Percentiles rank a stretch among this genome's conserved stretches.
Conservation (phyloP, 2,888 invertebrate species). For the Protodeltote pygarga region DNA sequence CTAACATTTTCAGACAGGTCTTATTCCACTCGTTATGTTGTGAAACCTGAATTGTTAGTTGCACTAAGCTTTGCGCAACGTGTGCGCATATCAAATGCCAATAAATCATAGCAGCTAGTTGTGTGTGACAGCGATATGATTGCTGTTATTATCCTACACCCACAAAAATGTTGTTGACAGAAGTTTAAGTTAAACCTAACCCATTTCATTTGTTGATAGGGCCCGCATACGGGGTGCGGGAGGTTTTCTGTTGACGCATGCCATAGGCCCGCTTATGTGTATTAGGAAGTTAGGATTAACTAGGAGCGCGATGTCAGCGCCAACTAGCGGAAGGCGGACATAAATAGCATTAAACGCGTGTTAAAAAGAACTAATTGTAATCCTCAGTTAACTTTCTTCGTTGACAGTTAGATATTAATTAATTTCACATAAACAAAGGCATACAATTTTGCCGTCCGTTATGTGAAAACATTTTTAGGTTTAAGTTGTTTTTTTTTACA, state of each 20-base stretch:
- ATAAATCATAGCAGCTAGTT: constrained; percentile 31
- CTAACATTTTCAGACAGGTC: constrained; percentile 16
- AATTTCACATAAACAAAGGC: background rate
- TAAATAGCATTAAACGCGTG: too few species aligned
- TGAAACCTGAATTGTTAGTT: constrained; percentile 25
- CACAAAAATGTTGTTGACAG: constrained; percentile 18
- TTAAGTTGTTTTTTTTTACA: constrained; percentile 1
- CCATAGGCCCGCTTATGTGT: too few species aligned
- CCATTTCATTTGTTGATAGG: too few species aligned
- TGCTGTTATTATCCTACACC: constrained; percentile 27
- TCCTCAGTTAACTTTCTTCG: too few species aligned
- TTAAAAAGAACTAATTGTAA: too few species aligned
- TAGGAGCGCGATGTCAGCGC: too few species aligned
- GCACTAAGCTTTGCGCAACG: constrained; percentile 24
- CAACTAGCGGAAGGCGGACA: too few species aligned
- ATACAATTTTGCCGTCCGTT: background rate
- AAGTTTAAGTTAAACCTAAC: constrained; percentile 2
- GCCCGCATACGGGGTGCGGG: too few species aligned
- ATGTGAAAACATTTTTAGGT: constrained; percentile 4
- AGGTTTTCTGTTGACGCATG: too few species aligned
- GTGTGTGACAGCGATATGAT: constrained; percentile 37
- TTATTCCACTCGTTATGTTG: constrained; percentile 13
- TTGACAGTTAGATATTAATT: too few species aligned
- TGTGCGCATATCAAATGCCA: constrained; percentile 29
- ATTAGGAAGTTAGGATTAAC: too few species aligned